Evolutionary conservation across 2,113 vertebrate genomes (phyloP).

Genomic region (Perca fluviatilis): DNA sequence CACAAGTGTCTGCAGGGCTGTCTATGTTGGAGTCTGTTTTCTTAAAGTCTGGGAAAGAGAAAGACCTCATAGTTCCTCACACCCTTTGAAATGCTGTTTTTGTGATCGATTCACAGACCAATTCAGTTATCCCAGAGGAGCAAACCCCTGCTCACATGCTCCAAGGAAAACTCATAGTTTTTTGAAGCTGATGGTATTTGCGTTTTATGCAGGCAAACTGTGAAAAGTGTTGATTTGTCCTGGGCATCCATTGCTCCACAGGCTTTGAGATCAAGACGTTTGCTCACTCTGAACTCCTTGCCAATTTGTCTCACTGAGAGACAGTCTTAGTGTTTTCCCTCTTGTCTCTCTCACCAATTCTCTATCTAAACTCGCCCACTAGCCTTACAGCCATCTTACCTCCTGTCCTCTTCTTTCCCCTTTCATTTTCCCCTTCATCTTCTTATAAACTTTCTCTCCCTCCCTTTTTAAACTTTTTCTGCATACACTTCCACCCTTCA

Average conservation of each 20-base stretch:
- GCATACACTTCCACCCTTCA: conserved; percentile 13
- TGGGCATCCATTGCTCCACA: conserved; percentile 71
- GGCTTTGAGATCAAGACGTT: conserved; percentile 72
- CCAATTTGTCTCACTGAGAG: conserved; percentile 71
- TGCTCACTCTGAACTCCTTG: conserved; percentile 73
- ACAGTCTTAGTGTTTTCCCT: conserved; percentile 47
- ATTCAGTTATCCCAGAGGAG: conserved; percentile 68
- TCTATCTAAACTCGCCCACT: conserved; percentile 23
- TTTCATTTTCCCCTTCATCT: conserved; percentile 1
- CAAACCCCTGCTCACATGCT: conserved; percentile 68
- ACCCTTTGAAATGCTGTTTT: conserved; percentile 78
- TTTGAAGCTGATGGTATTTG: conserved; percentile 74
- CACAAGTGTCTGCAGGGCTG: conserved; percentile 78
- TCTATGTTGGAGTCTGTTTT: conserved; percentile 70
- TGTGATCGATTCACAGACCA: conserved; percentile 76
- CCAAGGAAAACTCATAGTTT: conserved; percentile 64
- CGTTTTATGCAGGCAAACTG: conserved; percentile 70
- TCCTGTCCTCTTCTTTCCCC: not conserved
- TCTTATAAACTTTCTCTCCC: conserved; percentile 16
- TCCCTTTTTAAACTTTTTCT: conserved; percentile 20
- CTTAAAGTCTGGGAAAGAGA: conserved; percentile 63
- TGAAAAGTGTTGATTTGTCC: conserved; percentile 74
- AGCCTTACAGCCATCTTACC: not conserved
- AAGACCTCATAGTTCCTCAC: conserved; percentile 67
- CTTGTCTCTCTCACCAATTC: conserved; percentile 26